Percentiles rank a stretch among this genome's conserved stretches.
phyloP scores from a whole-genome alignment of 1,140 invertebrate genomes.

The Doryteuthis pealeii region DNA sequence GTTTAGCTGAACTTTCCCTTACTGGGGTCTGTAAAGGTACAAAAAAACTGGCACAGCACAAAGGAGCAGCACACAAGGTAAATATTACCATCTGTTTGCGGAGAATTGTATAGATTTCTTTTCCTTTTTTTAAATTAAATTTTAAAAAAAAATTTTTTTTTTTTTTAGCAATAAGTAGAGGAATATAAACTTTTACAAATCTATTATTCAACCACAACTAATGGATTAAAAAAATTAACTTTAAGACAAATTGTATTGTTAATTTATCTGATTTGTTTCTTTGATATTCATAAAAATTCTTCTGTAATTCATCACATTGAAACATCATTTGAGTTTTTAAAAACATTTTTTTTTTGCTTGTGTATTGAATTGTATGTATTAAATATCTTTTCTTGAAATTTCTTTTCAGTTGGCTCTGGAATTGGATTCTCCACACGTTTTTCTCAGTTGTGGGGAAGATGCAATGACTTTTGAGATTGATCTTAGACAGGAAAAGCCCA shows the following conservation, averaged over 20 bases:
- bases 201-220: too few species aligned
- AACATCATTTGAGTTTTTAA: too few species aligned
- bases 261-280: too few species aligned
- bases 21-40: slow-evolving; percentile 64
- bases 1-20: slow-evolving; percentile 64
- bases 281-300: too few species aligned
- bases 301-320: too few species aligned
- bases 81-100: slow-evolving; percentile 11
- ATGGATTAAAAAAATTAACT: too few species aligned
- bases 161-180: too few species aligned
- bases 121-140: background rate
- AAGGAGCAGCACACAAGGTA: slow-evolving; percentile 73
- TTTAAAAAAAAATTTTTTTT: slow-evolving; percentile 10
- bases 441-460: slow-evolving; percentile 89
- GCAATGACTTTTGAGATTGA: slow-evolving; percentile 79
- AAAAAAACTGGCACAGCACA: slow-evolving; percentile 71
- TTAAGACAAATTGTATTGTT: too few species aligned
- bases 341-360: too few species aligned
- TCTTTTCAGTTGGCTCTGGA: slow-evolving; percentile 69
- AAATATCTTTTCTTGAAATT: background rate
- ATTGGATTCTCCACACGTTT: slow-evolving; percentile 73
- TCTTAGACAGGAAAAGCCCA: slow-evolving; percentile 71
- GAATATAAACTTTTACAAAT: too few species aligned
- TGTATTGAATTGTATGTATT: too few species aligned
- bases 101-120: too few species aligned